Evolutionary conservation across 2,113 vertebrate species (phyloP).

Genomic region (Ahaetulla prasina): DNA sequence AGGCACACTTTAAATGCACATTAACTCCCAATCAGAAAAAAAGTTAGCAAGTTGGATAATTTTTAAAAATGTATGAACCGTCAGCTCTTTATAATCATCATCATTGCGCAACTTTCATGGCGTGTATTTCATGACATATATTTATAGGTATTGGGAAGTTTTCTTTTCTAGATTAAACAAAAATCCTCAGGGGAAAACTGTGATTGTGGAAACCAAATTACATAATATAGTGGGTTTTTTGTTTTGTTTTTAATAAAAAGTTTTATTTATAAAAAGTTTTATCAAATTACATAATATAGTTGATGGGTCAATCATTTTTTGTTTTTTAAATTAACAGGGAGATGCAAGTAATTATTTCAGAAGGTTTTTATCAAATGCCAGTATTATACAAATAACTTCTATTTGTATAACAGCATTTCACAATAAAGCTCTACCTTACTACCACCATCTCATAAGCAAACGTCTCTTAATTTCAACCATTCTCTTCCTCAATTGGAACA

Average conservation of each 20-base stretch:
- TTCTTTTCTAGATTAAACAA: not conserved
- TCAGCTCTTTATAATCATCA: not conserved
- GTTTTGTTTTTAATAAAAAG: too few species aligned
- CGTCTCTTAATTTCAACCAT: not conserved
- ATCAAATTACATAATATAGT: not conserved
- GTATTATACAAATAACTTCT: not conserved
- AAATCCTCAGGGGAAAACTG: not conserved
- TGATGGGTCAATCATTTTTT: not conserved
- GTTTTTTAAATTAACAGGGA: not conserved
- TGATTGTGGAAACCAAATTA: not conserved
- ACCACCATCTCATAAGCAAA: not conserved
- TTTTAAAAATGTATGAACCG: not conserved
- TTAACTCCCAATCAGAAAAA: too few species aligned
- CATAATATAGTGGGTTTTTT: not conserved
- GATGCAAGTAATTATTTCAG: not conserved
- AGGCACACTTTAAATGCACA: too few species aligned
- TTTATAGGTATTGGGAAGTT: not conserved
- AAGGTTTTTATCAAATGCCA: not conserved
- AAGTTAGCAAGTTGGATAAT: too few species aligned
- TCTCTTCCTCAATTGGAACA: not conserved
- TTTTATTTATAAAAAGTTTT: too few species aligned
- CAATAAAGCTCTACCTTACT: not conserved
- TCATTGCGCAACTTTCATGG: not conserved
- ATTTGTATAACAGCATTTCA: not conserved
- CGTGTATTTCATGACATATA: not conserved